Base-by-base conservation (phyloP, 1,140 invertebrate genomes). In the Achroia grisella region DNA sequence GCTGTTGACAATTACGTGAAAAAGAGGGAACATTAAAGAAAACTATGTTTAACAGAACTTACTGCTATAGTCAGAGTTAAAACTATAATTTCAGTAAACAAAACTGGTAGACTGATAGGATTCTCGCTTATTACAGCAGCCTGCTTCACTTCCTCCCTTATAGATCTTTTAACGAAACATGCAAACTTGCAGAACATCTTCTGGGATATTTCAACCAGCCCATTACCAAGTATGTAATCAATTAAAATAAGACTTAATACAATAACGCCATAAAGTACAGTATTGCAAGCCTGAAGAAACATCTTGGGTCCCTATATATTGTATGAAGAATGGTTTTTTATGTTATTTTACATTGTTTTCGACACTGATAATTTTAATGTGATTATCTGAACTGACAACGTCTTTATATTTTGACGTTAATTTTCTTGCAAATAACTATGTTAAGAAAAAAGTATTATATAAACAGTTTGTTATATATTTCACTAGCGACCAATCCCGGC, bases 221-320 rank as follows among this genome's bases (percentile, higher is more conserved):
- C 75, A 53, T 78, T 74, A 2, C 75, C 79, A 4, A 79, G 39
- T 4, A 66, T 8, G 30, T 71, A 73, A 33, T 81, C 79, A 0
- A 78, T 48, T 1, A 66, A 12, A 13, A 79, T 52, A 0, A 79
- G 43, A 44, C 63, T 68, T 0, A 66, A 14, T 9, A 82, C 52
- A 23, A 61, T 46, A 3, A 34, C 23, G 4, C 60, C 47, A 17
- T 71, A 78, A n/a, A 72, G 17, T 0, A 62, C 29, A 14, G 39
- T 30, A 17, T 45, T 56, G 8, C 52, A 36, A 2, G 51, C 17
- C 15, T 64, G 40, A 2, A 50, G 35, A 31, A 66, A 14, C 72
- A 76, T 74, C 27, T 46, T 71, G 53, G 11, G 43, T 23, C 27
- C 17, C 2, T 23, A 3, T 6, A 23, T 2, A 23, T 23, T 6